Percentiles rank a stretch among this genome's conserved stretches.
phyloP scores from a whole-genome alignment of 2,797 vertebrate genomes.

The Lepus oiostolus region DNA sequence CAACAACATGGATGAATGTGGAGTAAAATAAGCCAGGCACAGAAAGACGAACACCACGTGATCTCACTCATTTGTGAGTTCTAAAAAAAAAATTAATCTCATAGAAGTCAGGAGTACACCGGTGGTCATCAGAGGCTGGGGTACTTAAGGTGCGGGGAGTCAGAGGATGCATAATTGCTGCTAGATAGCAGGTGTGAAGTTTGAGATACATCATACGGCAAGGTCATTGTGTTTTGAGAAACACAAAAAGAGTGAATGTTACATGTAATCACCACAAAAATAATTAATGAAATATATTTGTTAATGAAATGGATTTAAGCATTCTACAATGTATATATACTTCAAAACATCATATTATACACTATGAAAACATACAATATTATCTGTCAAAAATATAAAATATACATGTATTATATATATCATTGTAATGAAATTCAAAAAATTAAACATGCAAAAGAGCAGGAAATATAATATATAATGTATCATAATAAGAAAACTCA shows the following conservation, averaged over 20 bases:
- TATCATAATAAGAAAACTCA: conserved; percentile 9
- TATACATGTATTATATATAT: not conserved
- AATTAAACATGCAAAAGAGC: not conserved
- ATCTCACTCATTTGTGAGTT: not conserved
- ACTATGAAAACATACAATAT: not conserved
- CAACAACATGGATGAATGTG: not conserved
- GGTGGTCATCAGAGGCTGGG: not conserved
- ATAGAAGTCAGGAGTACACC: not conserved
- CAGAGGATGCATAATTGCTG: not conserved
- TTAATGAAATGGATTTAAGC: no score
- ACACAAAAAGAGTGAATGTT: not conserved
- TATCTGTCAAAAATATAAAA: not conserved
- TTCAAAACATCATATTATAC: not conserved
- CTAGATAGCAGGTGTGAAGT: not conserved
- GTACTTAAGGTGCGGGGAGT: not conserved
- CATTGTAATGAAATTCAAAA: not conserved
- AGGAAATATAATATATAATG: not conserved
- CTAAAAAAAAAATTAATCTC: not conserved
- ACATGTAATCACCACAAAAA: not conserved
- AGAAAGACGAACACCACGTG: not conserved
- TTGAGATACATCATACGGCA: not conserved
- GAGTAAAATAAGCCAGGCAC: not conserved
- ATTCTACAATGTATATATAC: not conserved
- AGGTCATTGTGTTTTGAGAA: not conserved
- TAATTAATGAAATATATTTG: not conserved